These are phyloP conservation scores for Drosophila anceps DNA, from an alignment of 2,888 invertebrate genomes.

Conservation along the genomic window DNA sequence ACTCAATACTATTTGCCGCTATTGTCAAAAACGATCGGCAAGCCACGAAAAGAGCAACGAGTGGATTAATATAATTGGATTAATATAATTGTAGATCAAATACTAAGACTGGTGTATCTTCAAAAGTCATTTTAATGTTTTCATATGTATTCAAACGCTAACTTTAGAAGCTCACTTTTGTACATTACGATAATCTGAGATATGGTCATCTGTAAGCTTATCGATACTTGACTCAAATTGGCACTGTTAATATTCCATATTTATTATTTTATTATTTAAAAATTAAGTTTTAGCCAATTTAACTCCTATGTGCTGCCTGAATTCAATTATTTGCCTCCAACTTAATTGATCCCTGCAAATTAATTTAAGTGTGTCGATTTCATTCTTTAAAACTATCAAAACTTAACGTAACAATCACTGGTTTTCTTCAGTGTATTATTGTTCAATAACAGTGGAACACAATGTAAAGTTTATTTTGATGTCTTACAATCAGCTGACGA, in stretches of 20 bases:
- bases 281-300: neutral
- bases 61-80: too few species aligned
- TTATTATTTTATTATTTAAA: neutral
- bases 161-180: neutral
- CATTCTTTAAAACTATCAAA: neutral
- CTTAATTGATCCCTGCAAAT: neutral
- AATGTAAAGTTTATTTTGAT: conserved; percentile 20
- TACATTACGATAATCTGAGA: neutral
- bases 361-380: too few species aligned
- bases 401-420: neutral
- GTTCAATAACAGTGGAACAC: conserved; percentile 18
- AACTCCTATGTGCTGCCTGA: neutral
- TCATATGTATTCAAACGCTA: neutral
- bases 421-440: neutral
- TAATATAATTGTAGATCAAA: too few species aligned
- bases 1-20: neutral
- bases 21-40: neutral
- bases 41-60: neutral
- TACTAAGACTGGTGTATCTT: neutral
- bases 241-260: neutral
- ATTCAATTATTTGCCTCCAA: neutral
- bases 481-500: conserved; percentile 34
- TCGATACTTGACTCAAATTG: conserved; percentile 1
- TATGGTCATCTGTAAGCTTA: neutral
- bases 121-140: neutral